phyloP scores from a whole-genome alignment of 1,140 invertebrate species.

The Leptinotarsa undecemlineata region DNA sequence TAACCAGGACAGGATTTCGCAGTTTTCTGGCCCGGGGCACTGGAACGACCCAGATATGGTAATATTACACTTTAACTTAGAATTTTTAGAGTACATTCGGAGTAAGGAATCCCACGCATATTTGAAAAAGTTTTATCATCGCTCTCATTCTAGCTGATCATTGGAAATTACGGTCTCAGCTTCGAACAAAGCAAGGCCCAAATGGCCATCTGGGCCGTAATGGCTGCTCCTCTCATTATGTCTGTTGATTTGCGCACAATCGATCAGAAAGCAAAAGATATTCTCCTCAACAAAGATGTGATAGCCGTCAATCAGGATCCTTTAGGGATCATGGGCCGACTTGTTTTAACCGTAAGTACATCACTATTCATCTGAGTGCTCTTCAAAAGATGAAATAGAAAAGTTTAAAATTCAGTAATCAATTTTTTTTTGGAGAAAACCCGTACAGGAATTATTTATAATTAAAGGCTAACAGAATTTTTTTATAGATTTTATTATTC shows the following conservation, averaged over 20 bases:
- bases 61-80: constrained; percentile 26
- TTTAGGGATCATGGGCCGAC: constrained; percentile 69
- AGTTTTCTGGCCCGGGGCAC: constrained; percentile 78
- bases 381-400: no score
- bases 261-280: constrained; percentile 70
- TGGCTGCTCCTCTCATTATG: constrained; percentile 88
- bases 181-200: constrained; percentile 81
- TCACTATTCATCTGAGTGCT: neutral
- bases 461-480: no score
- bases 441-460: no score
- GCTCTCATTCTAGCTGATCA: constrained; percentile 66
- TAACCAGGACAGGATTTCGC: constrained; percentile 72
- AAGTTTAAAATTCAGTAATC: no score
- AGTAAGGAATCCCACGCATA: no score
- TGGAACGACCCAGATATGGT: constrained; percentile 96
- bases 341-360: constrained; percentile 53
- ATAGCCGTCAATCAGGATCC: constrained; percentile 87
- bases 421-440: no score
- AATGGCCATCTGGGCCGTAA: constrained; percentile 89
- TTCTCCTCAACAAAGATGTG: constrained; percentile 75
- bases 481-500: no score
- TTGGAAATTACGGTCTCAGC: constrained; percentile 86
- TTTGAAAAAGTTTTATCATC: no score
- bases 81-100: no score
- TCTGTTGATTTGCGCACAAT: constrained; percentile 81